Evolutionary conservation across 1,140 invertebrate genomes (phyloP), one percentile per base, ranked within the genome.

Genomic region (Apis laboriosa): DNA sequence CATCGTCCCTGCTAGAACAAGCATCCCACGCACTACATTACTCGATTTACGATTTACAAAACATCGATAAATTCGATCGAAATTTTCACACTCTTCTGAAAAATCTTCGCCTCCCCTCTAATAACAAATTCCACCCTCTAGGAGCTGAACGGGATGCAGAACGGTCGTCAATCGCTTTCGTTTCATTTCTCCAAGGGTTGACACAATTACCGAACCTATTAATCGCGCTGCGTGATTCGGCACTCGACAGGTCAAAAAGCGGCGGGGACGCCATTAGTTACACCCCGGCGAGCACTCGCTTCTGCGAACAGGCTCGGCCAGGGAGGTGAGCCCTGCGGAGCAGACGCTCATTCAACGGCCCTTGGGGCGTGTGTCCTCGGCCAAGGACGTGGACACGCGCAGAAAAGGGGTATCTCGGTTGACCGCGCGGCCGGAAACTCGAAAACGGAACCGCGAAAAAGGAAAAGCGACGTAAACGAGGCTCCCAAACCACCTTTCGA

Each of bases 211-310:
- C 71, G 53, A 68, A 58, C 76, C 86, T 85, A 88, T 88, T 88
- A 88, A 88, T 88, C 87, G 87, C 83, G 66, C 79, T 82, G 86
- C 86, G 87, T 88, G 79, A 83, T 88, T 88, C 75, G 86, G 87
- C 76, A 87, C 79, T 88, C 86, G 87, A 88, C 87, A 88, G 87
- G 86, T 88, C 87, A 88, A 88, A 88, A 87, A 88, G 83, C 86
- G 77, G 86, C 86, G 78, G 87, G 79, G 76, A 81, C 64, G 73
- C 86, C 87, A 87, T 88, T 88, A 87, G 86, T 85, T 83, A 88
- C 85, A 88, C 79, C 77, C 77, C 76, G 77, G 28, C 63, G 86
- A 74, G 28, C 83, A 77, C 63, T 63, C 34, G 66, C 28, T 70
- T 53, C 67, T 34, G 11, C 53, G 34, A 66, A 55, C 55, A 28